Conservation (phyloP, 1,140 invertebrate genomes). For the Nasonia vitripennis region DNA sequence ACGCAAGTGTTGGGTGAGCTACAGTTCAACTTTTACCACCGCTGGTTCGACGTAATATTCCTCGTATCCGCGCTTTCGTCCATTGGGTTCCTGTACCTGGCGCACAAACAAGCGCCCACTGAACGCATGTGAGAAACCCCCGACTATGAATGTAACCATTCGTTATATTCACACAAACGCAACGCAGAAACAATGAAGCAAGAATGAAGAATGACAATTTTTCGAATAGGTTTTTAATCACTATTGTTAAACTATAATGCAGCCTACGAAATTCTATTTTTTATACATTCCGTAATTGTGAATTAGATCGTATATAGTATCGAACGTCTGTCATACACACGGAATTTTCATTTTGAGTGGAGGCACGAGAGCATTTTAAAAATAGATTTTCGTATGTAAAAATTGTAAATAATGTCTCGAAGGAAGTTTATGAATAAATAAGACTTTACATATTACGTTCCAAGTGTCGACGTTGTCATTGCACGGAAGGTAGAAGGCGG, state of each 20-base stretch:
- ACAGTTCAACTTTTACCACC: constrained; percentile 99
- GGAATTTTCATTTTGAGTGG: constrained; percentile 8
- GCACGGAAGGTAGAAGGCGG: background rate
- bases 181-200: background rate
- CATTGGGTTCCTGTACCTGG: constrained; percentile 96
- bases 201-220: constrained; percentile 52
- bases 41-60: constrained; percentile 99
- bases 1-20: constrained; percentile 98
- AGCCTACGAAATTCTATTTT: constrained; percentile 47
- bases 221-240: constrained; percentile 33
- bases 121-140: constrained; percentile 64
- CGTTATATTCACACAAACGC: background rate
- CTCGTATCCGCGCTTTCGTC: constrained; percentile 96
- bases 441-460: background rate
- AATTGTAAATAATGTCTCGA: constrained; percentile 44
- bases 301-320: background rate
- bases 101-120: constrained; percentile 87
- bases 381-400: constrained; percentile 46
- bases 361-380: constrained; percentile 27
- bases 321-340: no score
- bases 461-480: background rate
- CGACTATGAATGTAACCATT: background rate
- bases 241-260: constrained; percentile 7
- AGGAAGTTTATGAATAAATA: constrained; percentile 35
- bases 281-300: constrained; percentile 41